Base-by-base conservation (phyloP, 2,888 invertebrate genomes). In the Nephrotoma guestfalica region DNA sequence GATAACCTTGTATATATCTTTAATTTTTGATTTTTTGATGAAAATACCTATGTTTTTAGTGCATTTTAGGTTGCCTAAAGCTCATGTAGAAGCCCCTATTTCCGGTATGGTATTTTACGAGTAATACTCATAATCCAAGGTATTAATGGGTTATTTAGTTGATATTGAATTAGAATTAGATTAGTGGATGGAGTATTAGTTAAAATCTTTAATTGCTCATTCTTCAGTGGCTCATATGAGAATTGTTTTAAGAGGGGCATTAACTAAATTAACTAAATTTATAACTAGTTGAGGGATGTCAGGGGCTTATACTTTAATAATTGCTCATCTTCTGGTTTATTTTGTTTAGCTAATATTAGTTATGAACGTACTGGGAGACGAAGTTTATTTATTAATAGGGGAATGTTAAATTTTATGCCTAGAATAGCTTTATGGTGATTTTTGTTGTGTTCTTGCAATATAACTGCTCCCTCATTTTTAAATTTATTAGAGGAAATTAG, bases 41-140 rank as follows among this genome's bases (percentile, higher is more conserved):
- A 57, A 57, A 57, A 57, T 57, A 13, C 57, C 57, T 15, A 57
- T 57, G 11, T 57, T 57, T 57, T 57, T 57, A 57, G 57, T 57
- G 4, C 57, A 57, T 57, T 11, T 57, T 4, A 6, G 57, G 11
- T 90, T 95, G 41, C 95, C 95, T 87, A 95, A 95, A 86, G 95
- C 95, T 91, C 95, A 95, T 94, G 95, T 95, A 1, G 95, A 95
- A 88, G 95, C 95, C 87, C 95, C 95, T 5, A 92, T 95, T 88
- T 92, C 94, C 1, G 95, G 95, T 95, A 95, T 92, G 95, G 95
- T 0, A 88, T 95, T 89, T 90, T 94, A 87, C 95, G 95, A 0
- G 88, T 93, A 89, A 90, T 93, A 90, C 88, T 89, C 88, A 89
- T 94, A 91, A 91, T 93, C 89, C 90, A 92, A 86, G 89, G 90